These are phyloP conservation scores for Caenorhabditis japonica DNA, from an alignment of 2,888 invertebrate genomes.

Conservation along the genomic window DNA sequence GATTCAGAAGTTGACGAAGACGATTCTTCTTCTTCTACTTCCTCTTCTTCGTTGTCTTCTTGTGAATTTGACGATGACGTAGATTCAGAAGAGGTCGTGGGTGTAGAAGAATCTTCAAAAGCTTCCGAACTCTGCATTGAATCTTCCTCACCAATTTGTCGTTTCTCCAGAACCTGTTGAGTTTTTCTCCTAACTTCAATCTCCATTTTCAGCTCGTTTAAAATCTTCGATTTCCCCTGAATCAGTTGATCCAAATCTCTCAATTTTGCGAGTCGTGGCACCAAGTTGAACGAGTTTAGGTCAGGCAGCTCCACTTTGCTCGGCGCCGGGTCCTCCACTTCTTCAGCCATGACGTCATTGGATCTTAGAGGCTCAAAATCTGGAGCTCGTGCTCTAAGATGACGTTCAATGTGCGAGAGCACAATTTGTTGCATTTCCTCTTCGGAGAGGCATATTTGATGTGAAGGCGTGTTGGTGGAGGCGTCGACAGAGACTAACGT, in stretches of 20 bases:
- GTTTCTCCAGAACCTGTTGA: not conserved
- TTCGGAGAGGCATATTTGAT: not conserved
- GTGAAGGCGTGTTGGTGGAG: constrained; percentile 8
- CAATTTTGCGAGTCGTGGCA: constrained; percentile 27
- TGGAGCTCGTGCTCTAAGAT: constrained; percentile 10
- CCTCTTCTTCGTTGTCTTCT: not conserved
- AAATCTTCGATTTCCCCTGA: constrained; percentile 2
- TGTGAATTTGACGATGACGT: constrained; percentile 1
- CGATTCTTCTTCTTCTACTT: not conserved
- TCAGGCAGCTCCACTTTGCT: not conserved
- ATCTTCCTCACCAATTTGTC: not conserved
- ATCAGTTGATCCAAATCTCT: constrained; percentile 37
- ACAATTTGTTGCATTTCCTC: constrained; percentile 14
- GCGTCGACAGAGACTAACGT: not conserved
- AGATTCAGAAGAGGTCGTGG: not conserved
- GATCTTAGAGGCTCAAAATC: too few relatives aligned
- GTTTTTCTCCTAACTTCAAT: constrained; percentile 27
- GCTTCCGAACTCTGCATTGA: not conserved
- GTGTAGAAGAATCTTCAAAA: not conserved
- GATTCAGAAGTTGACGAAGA: not conserved
- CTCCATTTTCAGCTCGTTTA: constrained; percentile 18
- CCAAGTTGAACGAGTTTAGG: constrained; percentile 19
- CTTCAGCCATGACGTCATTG: not conserved
- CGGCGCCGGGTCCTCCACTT: constrained; percentile 14
- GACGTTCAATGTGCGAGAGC: constrained; percentile 1